Evolutionary conservation across 2,113 vertebrate species (phyloP).

Genomic region (Nymphicus hollandicus): DNA sequence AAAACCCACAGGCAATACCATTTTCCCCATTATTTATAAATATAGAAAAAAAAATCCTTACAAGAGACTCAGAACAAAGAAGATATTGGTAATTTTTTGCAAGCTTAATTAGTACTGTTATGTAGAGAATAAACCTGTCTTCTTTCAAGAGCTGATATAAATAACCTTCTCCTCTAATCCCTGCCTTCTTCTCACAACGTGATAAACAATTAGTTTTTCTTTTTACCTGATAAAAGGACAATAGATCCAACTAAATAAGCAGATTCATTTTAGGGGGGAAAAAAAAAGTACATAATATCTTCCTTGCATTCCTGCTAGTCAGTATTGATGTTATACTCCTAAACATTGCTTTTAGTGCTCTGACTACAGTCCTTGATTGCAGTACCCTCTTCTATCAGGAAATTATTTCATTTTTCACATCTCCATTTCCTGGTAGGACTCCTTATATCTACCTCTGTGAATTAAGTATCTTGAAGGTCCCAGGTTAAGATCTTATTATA

Average conservation of each 20-base stretch:
- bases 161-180: background rate
- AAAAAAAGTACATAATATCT: background rate
- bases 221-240: background rate
- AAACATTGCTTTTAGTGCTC: background rate
- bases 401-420: conserved; percentile 6
- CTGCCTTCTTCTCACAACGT: background rate
- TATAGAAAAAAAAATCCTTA: background rate
- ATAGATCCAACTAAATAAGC: background rate
- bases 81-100: background rate
- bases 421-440: background rate
- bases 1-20: background rate
- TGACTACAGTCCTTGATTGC: background rate
- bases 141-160: background rate
- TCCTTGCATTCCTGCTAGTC: background rate
- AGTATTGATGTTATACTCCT: background rate
- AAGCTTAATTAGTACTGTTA: background rate
- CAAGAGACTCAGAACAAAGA: background rate
- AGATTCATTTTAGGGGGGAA: background rate
- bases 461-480: background rate
- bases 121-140: background rate
- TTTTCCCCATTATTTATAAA: background rate
- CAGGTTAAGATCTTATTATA: background rate
- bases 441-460: background rate
- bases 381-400: background rate
- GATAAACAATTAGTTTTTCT: background rate